Conservation (phyloP, 2,113 vertebrate genomes). For the Empidonax traillii region DNA sequence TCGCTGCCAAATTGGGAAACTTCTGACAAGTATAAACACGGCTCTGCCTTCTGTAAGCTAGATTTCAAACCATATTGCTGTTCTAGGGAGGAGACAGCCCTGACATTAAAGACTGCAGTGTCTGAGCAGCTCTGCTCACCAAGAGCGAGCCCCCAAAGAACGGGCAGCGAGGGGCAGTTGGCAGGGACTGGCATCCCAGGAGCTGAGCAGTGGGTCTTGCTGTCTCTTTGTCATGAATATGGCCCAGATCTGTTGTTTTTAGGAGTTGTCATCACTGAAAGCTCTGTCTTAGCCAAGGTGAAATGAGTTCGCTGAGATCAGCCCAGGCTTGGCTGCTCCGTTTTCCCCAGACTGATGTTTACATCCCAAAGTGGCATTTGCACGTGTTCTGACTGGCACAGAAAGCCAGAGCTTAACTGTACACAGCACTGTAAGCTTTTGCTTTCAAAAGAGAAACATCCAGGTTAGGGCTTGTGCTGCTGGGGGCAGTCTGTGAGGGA, state of each 20-base stretch:
- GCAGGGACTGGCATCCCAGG: not conserved
- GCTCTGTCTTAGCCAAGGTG: not conserved
- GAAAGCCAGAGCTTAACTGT: not conserved
- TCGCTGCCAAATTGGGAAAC: slow-evolving; percentile 39
- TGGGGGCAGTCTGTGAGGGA: not conserved
- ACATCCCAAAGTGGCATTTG: rapidly evolving
- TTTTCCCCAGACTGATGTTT: not conserved
- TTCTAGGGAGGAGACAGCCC: not conserved
- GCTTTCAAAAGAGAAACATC: not conserved
- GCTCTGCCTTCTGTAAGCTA: slow-evolving; percentile 34
- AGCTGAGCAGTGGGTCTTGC: not conserved
- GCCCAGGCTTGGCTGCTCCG: not conserved
- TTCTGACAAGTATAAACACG: slow-evolving; percentile 54
- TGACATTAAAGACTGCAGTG: not conserved
- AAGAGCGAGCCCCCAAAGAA: not conserved
- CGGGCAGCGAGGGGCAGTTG: not conserved
- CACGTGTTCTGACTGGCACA: not conserved
- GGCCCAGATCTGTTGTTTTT: not conserved
- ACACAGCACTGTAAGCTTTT: not conserved
- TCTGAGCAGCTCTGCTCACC: not conserved
- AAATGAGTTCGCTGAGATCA: not conserved
- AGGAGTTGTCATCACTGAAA: not conserved
- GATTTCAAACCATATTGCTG: not conserved
- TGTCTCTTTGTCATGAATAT: not conserved
- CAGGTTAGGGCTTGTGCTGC: not conserved